Conservation (phyloP, 2,797 vertebrate genomes). For the Galagoides demidoff region DNA sequence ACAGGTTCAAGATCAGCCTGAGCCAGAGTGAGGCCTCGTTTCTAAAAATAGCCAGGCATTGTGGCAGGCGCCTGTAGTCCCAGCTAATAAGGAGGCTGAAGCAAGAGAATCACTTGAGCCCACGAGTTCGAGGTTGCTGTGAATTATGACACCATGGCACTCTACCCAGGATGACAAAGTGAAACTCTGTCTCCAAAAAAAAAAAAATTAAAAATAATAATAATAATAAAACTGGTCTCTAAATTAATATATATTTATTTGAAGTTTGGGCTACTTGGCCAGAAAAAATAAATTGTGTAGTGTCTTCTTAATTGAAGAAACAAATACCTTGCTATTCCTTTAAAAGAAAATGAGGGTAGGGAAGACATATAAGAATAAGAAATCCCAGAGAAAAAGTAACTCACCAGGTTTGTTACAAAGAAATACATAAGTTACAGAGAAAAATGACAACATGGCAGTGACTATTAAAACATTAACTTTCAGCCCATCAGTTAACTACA, state of each 20-base stretch:
- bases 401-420: background rate
- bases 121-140: too few species aligned
- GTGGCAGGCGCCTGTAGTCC: too few species aligned
- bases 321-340: slow-evolving; percentile 33
- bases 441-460: background rate
- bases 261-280: background rate
- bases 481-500: slow-evolving; percentile 46
- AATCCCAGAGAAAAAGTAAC: background rate
- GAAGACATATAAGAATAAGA: slow-evolving; percentile 16
- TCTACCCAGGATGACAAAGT: too few species aligned
- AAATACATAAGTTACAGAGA: slow-evolving; percentile 4
- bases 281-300: background rate
- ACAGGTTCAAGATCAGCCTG: too few species aligned
- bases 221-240: background rate
- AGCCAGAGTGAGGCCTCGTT: too few species aligned
- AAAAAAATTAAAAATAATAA: too few species aligned
- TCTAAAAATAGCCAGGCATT: too few species aligned
- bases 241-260: background rate
- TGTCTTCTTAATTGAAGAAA: background rate
- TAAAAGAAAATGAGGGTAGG: background rate
- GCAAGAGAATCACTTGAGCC: too few species aligned
- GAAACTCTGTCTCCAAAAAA: too few species aligned
- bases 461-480: slow-evolving; percentile 21
- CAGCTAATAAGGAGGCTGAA: too few species aligned
- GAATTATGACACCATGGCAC: too few species aligned